Evolutionary conservation across 30 jellyfish, hydroid and myxozoan genomes (phyloP).

Genomic region (Mastigias papua): DNA sequence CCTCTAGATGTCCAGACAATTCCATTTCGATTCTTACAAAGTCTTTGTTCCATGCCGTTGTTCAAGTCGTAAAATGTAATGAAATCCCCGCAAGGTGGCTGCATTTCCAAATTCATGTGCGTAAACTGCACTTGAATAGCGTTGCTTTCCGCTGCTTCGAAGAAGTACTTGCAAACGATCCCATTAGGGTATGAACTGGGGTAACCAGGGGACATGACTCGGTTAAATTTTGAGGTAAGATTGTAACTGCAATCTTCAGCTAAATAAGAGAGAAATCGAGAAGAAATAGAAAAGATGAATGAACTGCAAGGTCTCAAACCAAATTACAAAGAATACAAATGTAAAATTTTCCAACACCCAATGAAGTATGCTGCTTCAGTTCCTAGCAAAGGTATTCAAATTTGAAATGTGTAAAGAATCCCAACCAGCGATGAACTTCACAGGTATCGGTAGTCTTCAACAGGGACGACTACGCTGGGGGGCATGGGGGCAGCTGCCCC

Average conservation of each 20-base stretch:
- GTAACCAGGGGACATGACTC: not conserved
- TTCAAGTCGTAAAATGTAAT: not conserved
- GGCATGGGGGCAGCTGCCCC: too few relatives aligned
- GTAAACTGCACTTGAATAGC: not conserved
- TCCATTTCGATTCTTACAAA: not conserved
- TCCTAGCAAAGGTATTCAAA: too few relatives aligned
- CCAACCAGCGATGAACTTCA: too few relatives aligned
- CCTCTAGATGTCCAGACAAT: not conserved
- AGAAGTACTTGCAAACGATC: not conserved
- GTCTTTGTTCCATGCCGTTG: not conserved
- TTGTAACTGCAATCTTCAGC: not conserved
- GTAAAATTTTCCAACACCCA: too few relatives aligned
- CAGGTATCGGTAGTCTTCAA: too few relatives aligned
- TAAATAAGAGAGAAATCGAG: not conserved
- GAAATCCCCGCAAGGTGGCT: not conserved
- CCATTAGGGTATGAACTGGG: not conserved
- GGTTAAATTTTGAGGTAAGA: not conserved
- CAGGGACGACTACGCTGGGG: too few relatives aligned
- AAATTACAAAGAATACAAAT: too few relatives aligned
- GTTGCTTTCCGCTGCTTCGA: not conserved
- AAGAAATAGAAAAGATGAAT: too few relatives aligned
- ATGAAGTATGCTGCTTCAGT: too few relatives aligned
- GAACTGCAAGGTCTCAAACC: too few relatives aligned
- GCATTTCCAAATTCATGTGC: not conserved
- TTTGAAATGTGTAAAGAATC: too few relatives aligned